A percentile compares a stretch with the other conserved stretches of the same genome.
These are phyloP conservation scores for Cherax destructor DNA, from an alignment of 1,140 invertebrate species.

Conservation along the genomic window DNA sequence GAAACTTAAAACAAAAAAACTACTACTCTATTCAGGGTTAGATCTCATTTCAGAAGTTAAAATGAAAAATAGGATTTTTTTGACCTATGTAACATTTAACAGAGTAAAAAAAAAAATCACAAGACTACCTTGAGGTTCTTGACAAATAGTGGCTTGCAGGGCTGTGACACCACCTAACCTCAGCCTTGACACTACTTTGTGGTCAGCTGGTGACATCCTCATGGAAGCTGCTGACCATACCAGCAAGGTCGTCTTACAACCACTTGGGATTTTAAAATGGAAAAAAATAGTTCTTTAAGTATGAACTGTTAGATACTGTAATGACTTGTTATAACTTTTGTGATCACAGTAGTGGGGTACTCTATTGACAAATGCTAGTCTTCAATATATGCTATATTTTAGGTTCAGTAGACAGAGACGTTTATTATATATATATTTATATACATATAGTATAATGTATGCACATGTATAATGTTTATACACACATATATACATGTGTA, in stretches of 20 bases:
- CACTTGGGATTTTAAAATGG: slow-evolving; percentile 35
- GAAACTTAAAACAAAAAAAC: slow-evolving; percentile 11
- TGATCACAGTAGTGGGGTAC: slow-evolving; percentile 37
- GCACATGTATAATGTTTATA: too few species aligned
- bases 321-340: slow-evolving; percentile 61
- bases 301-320: slow-evolving; percentile 62
- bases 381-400: slow-evolving; percentile 3
- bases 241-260: slow-evolving; percentile 18
- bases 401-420: slow-evolving; percentile 61
- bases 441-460: too few species aligned
- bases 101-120: not conserved
- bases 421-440: not conserved
- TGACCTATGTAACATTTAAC: slow-evolving; percentile 28
- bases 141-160: not conserved
- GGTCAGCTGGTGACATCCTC: slow-evolving; percentile 40
- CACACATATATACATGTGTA: too few species aligned
- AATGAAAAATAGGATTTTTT: slow-evolving; percentile 16
- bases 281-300: slow-evolving; percentile 38
- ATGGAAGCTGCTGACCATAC: not conserved
- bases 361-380: slow-evolving; percentile 23
- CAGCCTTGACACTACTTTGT: slow-evolving; percentile 24
- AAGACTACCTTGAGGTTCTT: slow-evolving; percentile 33
- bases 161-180: slow-evolving; percentile 24
- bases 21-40: slow-evolving; percentile 37
- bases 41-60: slow-evolving; percentile 28